Evolutionary conservation across 2,797 vertebrate genomes (phyloP).

Genomic region (Anableps anableps): DNA sequence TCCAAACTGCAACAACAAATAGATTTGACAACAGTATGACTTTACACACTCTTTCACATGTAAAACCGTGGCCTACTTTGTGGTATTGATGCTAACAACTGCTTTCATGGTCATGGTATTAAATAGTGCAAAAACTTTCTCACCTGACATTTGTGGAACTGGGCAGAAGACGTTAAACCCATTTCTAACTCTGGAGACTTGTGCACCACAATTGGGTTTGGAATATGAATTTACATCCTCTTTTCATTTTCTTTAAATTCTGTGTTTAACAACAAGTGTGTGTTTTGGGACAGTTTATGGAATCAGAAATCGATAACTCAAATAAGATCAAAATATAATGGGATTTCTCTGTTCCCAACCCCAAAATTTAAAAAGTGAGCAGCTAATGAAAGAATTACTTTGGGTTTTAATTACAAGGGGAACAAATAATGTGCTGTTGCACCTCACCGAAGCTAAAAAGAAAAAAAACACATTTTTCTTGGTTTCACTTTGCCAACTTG

Average conservation of each 20-base stretch:
- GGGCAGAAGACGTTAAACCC: constrained; percentile 58
- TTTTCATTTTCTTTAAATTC: background rate
- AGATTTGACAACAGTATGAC: background rate
- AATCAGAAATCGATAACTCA: constrained; percentile 27
- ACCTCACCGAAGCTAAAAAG: background rate
- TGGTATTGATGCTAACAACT: constrained; percentile 50
- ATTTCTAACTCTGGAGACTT: constrained; percentile 49
- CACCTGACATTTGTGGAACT: constrained; percentile 60
- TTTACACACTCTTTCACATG: constrained; percentile 22
- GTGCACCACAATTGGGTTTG: constrained; percentile 36
- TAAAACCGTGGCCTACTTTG: constrained; percentile 29
- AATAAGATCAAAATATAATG: constrained; percentile 31
- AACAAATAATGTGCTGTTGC: constrained; percentile 5
- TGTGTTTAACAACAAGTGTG: background rate
- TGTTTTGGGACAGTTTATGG: background rate
- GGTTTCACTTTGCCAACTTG: background rate
- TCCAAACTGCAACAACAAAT: constrained; percentile 13
- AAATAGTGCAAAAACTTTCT: constrained; percentile 49
- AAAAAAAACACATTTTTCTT: background rate
- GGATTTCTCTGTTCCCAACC: constrained; percentile 23
- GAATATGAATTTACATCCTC: constrained; percentile 43
- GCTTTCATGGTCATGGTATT: constrained; percentile 59
- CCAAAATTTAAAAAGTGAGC: constrained; percentile 12
- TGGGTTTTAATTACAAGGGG: constrained; percentile 7
- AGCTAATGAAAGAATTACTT: constrained; percentile 16